Base-by-base conservation (phyloP, 1,140 invertebrate genomes). In the Leptinotarsa lineolata region DNA sequence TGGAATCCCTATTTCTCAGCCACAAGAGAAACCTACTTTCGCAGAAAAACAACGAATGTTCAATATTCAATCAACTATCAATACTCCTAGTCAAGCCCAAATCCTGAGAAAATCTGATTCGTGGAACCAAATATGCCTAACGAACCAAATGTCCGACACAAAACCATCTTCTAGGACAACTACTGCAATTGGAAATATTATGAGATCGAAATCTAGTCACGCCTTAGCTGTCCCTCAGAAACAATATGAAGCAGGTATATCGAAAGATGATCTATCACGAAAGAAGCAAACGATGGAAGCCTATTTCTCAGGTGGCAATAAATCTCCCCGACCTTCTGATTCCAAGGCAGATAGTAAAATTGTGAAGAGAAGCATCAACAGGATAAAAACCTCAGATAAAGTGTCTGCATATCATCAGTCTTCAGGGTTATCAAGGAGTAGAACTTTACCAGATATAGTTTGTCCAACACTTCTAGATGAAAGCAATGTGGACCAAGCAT, bases 221-320 rank as follows among this genome's bases (percentile, higher is more conserved):
- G 86, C 90, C 4, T 83, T 93, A 74, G 88, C 89, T 12, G 86
- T 92, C 20, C 91, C 92, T 0, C 69, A 71, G 18, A 93, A 90
- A 74, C 90, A 94, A 74, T 95, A 88, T 82, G 93, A 95, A 82
- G 93, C 93, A 6, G 90, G 92, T 22, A 89, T 93, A 70, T 87
- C 89, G 8, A 91, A 90, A 68, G 89, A 92, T n/a, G 89, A 91
- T 73, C 84, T 94, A 11, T 86, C 88, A 12, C 89, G 91, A 44
- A 95, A 95, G 85, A 90, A 92, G 78, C 88, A 89, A 46, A 93
- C 93, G 4, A 91, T 95, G 58, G 91, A 93, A 71, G 91, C 92
- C n/a, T 95, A 94, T 81, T 93, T 95, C 79, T 71, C 67, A 4
- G 75, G 76, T 24, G 76, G 76, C 16, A 73, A n/a, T 60, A 78